A percentile compares a stretch with the other conserved stretches of the same genome.
These are phyloP conservation scores for Lochmaea crataegi DNA, from an alignment of 2,888 invertebrate genomes.

Conservation along the genomic window DNA sequence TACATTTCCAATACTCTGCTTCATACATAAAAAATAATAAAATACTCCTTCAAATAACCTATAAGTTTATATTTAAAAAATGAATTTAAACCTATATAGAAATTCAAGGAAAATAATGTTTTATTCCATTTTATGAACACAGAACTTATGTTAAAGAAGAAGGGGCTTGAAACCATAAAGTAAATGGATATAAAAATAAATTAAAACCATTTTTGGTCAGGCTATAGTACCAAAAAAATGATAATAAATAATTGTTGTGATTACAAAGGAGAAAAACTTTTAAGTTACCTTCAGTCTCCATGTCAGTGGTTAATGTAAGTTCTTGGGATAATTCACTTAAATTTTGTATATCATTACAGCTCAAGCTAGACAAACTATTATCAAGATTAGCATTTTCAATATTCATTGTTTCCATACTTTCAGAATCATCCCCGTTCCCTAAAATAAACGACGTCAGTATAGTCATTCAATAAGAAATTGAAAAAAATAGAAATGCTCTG, in stretches of 20 bases:
- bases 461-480: constrained; percentile 15
- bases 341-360: constrained; percentile 57
- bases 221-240: not conserved
- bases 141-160: too few relatives aligned
- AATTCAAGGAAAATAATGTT: too few relatives aligned
- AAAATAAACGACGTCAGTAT: constrained; percentile 36
- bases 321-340: constrained; percentile 60
- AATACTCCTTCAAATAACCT: too few relatives aligned
- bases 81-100: too few relatives aligned
- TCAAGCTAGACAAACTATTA: constrained; percentile 53
- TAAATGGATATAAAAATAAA: not conserved
- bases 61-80: too few relatives aligned
- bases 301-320: constrained; percentile 54
- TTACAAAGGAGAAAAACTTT: not conserved
- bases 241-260: not conserved
- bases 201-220: not conserved
- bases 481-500: constrained; percentile 4
- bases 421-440: constrained; percentile 55
- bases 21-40: too few relatives aligned
- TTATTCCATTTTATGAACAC: too few relatives aligned
- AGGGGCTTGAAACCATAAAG: too few relatives aligned
- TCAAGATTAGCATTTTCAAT: constrained; percentile 54
- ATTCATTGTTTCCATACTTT: constrained; percentile 54
- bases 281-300: constrained; percentile 57
- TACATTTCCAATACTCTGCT: too few relatives aligned